Evolutionary conservation across 2,888 invertebrate species (phyloP).

Genomic region (Oscheius sp.): DNA sequence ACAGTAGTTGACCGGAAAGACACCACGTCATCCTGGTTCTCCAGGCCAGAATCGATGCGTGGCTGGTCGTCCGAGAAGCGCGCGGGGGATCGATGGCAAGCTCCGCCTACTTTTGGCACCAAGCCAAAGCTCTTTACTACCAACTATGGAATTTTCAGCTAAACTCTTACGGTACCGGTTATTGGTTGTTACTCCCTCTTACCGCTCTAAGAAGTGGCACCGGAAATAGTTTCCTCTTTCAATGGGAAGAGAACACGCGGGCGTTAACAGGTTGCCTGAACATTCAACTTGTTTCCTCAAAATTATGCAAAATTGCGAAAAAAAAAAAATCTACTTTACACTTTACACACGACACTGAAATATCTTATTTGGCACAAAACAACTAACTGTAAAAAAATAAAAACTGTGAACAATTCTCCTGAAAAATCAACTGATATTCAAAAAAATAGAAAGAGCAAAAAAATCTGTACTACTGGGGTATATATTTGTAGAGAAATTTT

Average conservation of each 20-base stretch:
- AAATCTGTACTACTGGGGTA: too few species aligned
- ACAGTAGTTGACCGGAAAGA: constrained; percentile 29
- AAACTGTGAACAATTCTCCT: background rate
- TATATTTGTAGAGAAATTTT: too few species aligned
- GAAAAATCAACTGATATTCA: background rate
- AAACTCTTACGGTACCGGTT: background rate
- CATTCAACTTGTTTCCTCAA: background rate
- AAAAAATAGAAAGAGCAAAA: background rate
- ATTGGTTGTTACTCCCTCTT: constrained; percentile 2
- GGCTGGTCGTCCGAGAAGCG: constrained; percentile 29
- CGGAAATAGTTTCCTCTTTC: constrained; percentile 13
- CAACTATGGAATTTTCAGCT: constrained; percentile 14
- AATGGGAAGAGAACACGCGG: constrained; percentile 12
- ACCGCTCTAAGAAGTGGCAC: background rate
- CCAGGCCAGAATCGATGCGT: constrained; percentile 28
- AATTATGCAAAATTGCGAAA: constrained; percentile 5
- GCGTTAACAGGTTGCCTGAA: constrained; percentile 5
- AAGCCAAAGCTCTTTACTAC: constrained; percentile 26
- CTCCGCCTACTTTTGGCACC: constrained; percentile 34
- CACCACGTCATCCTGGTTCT: constrained; percentile 28
- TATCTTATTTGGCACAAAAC: constrained; percentile 12
- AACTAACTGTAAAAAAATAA: too few species aligned
- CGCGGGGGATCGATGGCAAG: constrained; percentile 33
- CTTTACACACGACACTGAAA: background rate
- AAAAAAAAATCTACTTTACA: too few species aligned